Base-by-base conservation (phyloP, 2,888 invertebrate species). In the Drosophila emarginata region DNA sequence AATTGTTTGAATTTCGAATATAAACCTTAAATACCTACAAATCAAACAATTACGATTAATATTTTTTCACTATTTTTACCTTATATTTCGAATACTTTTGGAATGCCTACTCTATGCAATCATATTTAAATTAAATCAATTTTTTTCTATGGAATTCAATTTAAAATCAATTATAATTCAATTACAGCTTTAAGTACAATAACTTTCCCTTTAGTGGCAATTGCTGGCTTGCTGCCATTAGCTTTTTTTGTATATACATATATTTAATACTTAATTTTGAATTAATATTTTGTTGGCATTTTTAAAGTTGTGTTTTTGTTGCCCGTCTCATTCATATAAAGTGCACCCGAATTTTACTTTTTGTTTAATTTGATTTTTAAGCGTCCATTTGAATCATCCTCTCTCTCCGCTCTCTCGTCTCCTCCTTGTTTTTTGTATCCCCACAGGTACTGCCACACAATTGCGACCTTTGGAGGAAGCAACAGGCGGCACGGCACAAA, bases 361-460 rank as follows among this genome's bases (percentile, higher is more conserved):
- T 65, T 14, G 28, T 57, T 57, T 67, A 5, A 62, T 68, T 72
- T 76, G 39, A 59, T 75, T 73, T 76, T 56, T 76, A 64, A 76
- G 69, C 69, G 62, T 69, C 21, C 60, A 53, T 53, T 53, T 32
- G 28, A 26, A 40, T 52, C 39, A 51, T 64, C 61, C 59, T 78
- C 57, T 76, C 71, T 64, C 71, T 73, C 71, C 74, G 60, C 50
- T 74, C 69, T 64, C 67, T 59, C 50, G 51, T 69, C 64, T 61
- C 68, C 52, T 68, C 62, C 72, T 32, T 61, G 40, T 72, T 6
- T 57, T 60, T 62, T 75, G 9, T 45, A 21, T 45, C 21, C 45
- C 66, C 68, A 61, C 77, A 92, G 93, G 90, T 84, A 89, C 90
- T 72, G 89, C 92, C 65, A 88, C 90, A 66, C 91, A 89, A 81